A percentile compares a stretch with the other conserved stretches of the same genome.
Evolutionary conservation across 2,113 vertebrate genomes (phyloP).

Genomic region (Edolisoma coerulescens): DNA sequence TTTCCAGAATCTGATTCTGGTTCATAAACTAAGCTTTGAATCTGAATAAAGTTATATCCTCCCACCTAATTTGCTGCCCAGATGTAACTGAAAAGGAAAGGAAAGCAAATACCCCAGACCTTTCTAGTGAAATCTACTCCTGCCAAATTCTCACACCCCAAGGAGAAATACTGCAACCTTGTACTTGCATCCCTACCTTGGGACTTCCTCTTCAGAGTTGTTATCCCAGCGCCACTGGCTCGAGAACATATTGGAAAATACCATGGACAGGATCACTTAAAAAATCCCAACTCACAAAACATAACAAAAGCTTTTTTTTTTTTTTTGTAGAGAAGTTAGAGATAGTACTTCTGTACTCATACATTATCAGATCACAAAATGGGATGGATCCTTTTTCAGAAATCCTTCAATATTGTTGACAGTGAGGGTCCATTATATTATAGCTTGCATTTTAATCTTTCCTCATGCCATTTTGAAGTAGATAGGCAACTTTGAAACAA

Average conservation of each 20-base stretch:
- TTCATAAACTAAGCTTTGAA: not conserved
- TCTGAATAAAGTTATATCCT: not conserved
- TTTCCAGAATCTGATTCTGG: not conserved
- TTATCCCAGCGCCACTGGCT: not conserved
- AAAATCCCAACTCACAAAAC: not conserved
- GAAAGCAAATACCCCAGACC: not conserved
- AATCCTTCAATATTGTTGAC: not conserved
- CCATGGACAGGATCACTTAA: not conserved
- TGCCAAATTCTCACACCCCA: not conserved
- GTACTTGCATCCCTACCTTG: not conserved
- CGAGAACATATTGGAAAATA: not conserved
- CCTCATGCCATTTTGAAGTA: not conserved
- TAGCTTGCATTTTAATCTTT: not conserved
- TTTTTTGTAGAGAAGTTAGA: not conserved
- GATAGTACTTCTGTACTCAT: not conserved
- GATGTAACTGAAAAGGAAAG: not conserved
- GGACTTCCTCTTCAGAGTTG: not conserved
- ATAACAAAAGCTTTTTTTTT: not conserved
- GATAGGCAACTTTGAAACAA: not conserved
- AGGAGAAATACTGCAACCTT: not conserved
- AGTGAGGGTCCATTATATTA: not conserved
- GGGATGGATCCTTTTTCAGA: not conserved
- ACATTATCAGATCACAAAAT: not conserved
- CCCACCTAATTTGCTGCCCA: not conserved
- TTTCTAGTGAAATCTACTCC: not conserved